phyloP scores from a whole-genome alignment of 2,888 invertebrate genomes.

The Epirrhoe tristata region DNA sequence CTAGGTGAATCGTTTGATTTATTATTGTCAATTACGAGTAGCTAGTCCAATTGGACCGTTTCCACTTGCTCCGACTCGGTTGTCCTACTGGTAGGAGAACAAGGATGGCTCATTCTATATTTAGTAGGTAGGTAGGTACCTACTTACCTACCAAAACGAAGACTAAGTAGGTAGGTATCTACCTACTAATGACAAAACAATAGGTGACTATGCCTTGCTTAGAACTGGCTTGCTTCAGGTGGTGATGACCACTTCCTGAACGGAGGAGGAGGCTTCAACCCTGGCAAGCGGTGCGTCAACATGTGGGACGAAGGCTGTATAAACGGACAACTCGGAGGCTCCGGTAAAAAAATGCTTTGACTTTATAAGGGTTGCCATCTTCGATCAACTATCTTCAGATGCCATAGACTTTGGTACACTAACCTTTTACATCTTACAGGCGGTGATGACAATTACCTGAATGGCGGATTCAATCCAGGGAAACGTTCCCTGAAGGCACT shows the following conservation, averaged over 20 bases:
- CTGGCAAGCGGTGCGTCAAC: constrained; percentile 78
- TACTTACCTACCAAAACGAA: background rate
- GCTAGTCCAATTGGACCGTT: no score
- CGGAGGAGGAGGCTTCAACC: constrained; percentile 70
- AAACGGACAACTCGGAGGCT: constrained; percentile 76
- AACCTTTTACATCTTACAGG: constrained; percentile 50
- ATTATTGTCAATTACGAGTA: no score
- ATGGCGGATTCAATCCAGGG: constrained; percentile 72
- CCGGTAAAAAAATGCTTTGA: constrained; percentile 56
- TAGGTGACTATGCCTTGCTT: no score
- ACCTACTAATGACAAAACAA: background rate
- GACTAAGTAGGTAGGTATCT: background rate
- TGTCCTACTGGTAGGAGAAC: no score
- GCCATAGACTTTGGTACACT: no score
- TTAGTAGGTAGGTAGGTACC: constrained; percentile 4
- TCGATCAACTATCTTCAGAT: no score
- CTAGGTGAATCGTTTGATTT: no score
- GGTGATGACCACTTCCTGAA: constrained; percentile 69
- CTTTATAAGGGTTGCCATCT: no score
- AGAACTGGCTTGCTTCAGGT: constrained; percentile 50
- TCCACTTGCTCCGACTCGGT: no score
- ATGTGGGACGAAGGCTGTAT: constrained; percentile 85
- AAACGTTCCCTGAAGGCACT: constrained; percentile 63
- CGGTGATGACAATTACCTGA: constrained; percentile 67
- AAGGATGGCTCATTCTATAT: no score